Evolutionary conservation across 2,113 vertebrate species (phyloP).

Genomic region (Sinocyclocheilus anshuiensis): DNA sequence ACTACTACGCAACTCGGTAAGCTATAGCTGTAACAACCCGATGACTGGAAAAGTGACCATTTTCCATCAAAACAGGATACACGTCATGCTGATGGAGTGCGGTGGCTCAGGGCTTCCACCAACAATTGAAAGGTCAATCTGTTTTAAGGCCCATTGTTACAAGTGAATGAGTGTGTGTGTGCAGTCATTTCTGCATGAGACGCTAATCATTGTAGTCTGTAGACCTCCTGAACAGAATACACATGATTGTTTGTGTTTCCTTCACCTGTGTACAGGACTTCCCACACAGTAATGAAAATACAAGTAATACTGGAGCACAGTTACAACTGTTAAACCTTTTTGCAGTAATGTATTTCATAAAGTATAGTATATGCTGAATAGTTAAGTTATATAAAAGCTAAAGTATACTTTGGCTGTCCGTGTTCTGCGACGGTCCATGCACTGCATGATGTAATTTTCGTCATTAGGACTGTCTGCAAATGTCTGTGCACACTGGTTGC

Average conservation of each 20-base stretch:
- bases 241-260: conserved; percentile 50
- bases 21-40: neutral
- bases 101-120: conserved; percentile 34
- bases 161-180: conserved; percentile 19
- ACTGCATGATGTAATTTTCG: no score
- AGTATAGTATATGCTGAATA: neutral
- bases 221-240: conserved; percentile 11
- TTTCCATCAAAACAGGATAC: conserved; percentile 63
- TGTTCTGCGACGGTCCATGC: no score
- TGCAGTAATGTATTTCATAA: neutral
- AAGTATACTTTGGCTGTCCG: no score
- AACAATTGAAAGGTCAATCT: conserved; percentile 56
- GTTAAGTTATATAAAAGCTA: neutral
- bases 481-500: neutral
- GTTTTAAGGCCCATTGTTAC: conserved; percentile 42
- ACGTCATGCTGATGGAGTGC: conserved; percentile 32
- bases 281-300: neutral
- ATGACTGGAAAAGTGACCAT: conserved; percentile 33
- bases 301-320: neutral
- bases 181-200: conserved; percentile 3
- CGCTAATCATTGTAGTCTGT: conserved; percentile 24
- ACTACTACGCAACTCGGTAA: neutral
- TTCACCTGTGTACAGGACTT: conserved; percentile 35
- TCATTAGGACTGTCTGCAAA: neutral
- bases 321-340: neutral